A percentile compares a stretch with the other conserved stretches of the same genome.
Conservation (phyloP, 2,797 vertebrate species). For the Tauraco hartlaubi region DNA sequence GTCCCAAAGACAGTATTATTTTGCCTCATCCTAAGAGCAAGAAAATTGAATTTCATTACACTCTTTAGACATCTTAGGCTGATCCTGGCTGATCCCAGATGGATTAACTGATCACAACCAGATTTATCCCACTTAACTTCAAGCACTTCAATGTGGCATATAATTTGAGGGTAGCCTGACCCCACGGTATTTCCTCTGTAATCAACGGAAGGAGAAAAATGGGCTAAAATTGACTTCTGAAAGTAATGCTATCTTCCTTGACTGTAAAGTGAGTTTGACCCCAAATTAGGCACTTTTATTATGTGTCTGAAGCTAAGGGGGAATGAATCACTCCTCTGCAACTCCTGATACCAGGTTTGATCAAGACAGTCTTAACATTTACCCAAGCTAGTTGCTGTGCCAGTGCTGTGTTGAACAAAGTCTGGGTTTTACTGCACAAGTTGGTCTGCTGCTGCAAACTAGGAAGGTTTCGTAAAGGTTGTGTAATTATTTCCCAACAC, state of each 20-base stretch:
- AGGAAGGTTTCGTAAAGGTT: not conserved
- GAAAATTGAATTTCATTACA: conserved; percentile 25
- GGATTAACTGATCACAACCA: conserved; percentile 30
- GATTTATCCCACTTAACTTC: conserved; percentile 33
- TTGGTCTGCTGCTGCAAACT: not conserved
- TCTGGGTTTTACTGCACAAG: not conserved
- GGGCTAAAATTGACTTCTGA: conserved; percentile 3
- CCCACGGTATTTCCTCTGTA: not conserved
- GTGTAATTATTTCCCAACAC: not conserved
- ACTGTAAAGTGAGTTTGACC: not conserved
- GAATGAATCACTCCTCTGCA: not conserved
- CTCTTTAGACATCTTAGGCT: not conserved
- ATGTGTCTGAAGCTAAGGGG: not conserved
- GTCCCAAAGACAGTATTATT: not conserved
- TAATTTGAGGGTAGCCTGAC: conserved; percentile 6
- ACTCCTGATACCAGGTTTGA: not conserved
- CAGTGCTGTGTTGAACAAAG: not conserved
- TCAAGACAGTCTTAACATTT: not conserved
- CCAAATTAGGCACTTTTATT: not conserved
- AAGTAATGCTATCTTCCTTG: conserved; percentile 3
- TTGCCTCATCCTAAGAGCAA: not conserved
- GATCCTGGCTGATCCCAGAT: not conserved
- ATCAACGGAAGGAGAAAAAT: not conserved
- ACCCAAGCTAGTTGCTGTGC: not conserved
- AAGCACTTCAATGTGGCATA: not conserved